Conservation (phyloP, 2,888 invertebrate species). For the Pseudococcus longispinus region DNA sequence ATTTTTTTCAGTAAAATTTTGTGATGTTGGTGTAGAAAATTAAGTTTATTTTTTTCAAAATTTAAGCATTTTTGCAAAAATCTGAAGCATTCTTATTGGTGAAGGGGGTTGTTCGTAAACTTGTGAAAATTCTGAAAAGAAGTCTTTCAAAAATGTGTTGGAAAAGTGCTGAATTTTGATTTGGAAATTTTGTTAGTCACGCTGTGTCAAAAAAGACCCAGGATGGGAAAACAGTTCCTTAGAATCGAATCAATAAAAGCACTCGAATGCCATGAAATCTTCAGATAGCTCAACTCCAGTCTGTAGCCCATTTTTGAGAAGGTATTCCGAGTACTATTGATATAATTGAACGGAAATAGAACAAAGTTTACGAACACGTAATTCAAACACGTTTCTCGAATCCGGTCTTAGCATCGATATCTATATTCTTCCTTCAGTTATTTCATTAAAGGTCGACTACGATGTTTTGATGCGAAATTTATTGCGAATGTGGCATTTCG, state of each 20-base stretch:
- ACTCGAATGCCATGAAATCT: neutral
- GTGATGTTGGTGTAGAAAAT: no score
- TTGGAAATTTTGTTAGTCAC: no score
- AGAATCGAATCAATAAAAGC: neutral
- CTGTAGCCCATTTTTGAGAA: neutral
- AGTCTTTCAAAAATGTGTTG: no score
- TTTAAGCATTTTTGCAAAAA: no score
- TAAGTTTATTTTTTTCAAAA: no score
- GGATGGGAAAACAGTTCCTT: neutral
- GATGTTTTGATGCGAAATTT: neutral
- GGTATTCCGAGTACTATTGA: neutral
- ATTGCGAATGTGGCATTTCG: neutral
- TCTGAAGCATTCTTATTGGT: no score
- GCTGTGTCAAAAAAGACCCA: no score
- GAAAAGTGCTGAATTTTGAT: no score
- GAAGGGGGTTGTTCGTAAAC: no score
- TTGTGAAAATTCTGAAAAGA: no score
- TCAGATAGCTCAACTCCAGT: neutral
- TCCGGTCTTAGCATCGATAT: neutral
- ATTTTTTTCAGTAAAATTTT: no score
- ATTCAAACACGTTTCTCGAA: slow-evolving; percentile 25
- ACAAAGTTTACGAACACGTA: neutral
- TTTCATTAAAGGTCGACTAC: neutral
- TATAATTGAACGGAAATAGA: slow-evolving; percentile 6
- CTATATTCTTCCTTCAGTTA: neutral